Conservation (phyloP, 2,797 vertebrate genomes). For the Phoebastria nigripes region DNA sequence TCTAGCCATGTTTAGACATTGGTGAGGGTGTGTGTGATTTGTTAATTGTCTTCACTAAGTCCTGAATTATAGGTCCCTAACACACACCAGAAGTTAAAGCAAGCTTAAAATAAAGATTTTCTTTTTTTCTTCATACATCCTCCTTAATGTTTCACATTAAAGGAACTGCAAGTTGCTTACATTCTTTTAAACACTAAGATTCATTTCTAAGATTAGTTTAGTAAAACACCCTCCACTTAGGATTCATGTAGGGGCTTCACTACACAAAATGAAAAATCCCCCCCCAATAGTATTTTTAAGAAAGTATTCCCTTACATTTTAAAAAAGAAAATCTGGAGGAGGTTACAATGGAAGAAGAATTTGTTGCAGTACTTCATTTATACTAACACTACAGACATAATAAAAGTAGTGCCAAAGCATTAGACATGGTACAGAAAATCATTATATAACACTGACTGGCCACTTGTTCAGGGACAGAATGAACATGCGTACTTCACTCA, state of each 20-base stretch:
- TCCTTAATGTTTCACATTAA: conserved; percentile 48
- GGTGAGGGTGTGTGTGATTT: conserved; percentile 49
- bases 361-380: conserved; percentile 65
- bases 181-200: conserved; percentile 49
- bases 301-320: conserved; percentile 48
- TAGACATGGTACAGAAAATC: conserved; percentile 48
- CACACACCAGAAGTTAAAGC: conserved; percentile 25
- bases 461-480: neutral
- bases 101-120: conserved; percentile 19
- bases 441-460: conserved; percentile 19
- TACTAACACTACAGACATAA: conserved; percentile 66
- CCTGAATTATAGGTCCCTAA: conserved; percentile 49
- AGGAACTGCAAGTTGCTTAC: conserved; percentile 30
- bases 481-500: neutral
- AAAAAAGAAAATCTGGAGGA: conserved; percentile 29
- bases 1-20: conserved; percentile 67
- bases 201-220: conserved; percentile 14
- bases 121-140: conserved; percentile 5
- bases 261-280: conserved; percentile 61
- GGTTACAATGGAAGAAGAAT: conserved; percentile 66
- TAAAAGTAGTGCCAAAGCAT: conserved; percentile 67
- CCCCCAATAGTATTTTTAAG: conserved; percentile 48
- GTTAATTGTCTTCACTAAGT: conserved; percentile 61
- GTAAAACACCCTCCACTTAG: conserved; percentile 22
- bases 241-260: conserved; percentile 42